Base-by-base conservation (phyloP, 1,140 invertebrate genomes). In the Chionoecetes opilio region DNA sequence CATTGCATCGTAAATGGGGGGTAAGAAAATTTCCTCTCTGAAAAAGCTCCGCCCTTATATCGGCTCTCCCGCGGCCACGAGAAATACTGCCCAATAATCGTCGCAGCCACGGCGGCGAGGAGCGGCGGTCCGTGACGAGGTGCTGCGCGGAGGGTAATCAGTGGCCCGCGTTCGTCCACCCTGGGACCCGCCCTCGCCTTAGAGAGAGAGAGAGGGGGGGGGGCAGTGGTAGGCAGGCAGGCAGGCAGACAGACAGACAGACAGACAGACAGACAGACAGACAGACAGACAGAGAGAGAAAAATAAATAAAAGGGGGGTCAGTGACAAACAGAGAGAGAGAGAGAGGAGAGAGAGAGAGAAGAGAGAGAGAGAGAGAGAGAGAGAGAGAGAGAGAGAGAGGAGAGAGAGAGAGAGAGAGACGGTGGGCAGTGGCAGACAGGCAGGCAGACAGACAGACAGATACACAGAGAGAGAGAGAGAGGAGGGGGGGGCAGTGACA, bases 371-470 rank as follows among this genome's bases (percentile, higher is more conserved):
- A 53, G 11, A 53, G 46, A 17, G 11, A 75, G 63, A 21, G 11
- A n/a, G 63, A 75, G n/a, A n/a, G 63, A 75, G 53, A 75, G 6
- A 75, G 53, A 46, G 6, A 75, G 53, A 75, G 6, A 75, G 53
- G 53, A 75, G 63, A 75, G 63, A 75, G 63, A 75, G 63, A 75
- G 63, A 75, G 63, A 75, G 63, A 75, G 63, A 75, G 63, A 75
- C 6, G n/a, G 63, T 53, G 21, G 46, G 21, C 46, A 53, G 46
- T 53, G 46, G 21, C 46, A 53, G 46, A 17, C 46, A 75, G 63
- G n/a, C 21, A n/a, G 63, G n/a, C n/a, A n/a, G 63, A 75, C 41
- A 46, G 41, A 46, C 41, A 46, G 41, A 46, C 41, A 46, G 41
- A 46, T 14, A 46, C 5, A 46, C 41, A 46, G 41, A 75, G 63